Evolutionary conservation across 2,113 vertebrate species (phyloP).

Genomic region (Pardalotus punctatus): DNA sequence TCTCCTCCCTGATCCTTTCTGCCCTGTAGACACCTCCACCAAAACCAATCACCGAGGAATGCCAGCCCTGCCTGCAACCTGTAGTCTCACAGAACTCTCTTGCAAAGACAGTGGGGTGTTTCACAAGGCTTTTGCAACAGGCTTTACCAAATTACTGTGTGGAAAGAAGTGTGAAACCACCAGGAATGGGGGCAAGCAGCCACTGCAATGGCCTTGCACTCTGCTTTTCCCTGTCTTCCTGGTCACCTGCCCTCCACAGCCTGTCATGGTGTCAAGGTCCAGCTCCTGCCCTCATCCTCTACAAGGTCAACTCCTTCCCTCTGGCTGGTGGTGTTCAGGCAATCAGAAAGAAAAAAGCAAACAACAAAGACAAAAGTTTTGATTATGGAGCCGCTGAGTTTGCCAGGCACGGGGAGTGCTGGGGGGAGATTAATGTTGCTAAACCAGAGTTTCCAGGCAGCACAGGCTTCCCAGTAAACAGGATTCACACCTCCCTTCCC

Average conservation of each 20-base stretch:
- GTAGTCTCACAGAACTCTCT: not conserved
- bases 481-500: not conserved
- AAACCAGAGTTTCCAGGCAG: not conserved
- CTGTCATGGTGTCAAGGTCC: not conserved
- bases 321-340: not conserved
- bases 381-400: not conserved
- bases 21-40: not conserved
- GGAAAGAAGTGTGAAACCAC: not conserved
- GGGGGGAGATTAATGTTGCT: not conserved
- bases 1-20: not conserved
- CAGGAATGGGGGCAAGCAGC: not conserved
- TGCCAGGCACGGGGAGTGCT: not conserved
- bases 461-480: not conserved
- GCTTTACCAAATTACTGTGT: not conserved
- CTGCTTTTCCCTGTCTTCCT: not conserved
- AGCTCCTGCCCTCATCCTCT: not conserved
- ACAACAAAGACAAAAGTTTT: not conserved
- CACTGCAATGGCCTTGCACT: not conserved
- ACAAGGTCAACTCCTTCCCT: not conserved
- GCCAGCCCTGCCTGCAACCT: not conserved
- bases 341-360: not conserved
- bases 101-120: not conserved
- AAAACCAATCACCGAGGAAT: not conserved
- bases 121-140: constrained; percentile 10
- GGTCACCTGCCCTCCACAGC: not conserved